Conservation (phyloP, 1,140 invertebrate species). For the Ephestia elutella region DNA sequence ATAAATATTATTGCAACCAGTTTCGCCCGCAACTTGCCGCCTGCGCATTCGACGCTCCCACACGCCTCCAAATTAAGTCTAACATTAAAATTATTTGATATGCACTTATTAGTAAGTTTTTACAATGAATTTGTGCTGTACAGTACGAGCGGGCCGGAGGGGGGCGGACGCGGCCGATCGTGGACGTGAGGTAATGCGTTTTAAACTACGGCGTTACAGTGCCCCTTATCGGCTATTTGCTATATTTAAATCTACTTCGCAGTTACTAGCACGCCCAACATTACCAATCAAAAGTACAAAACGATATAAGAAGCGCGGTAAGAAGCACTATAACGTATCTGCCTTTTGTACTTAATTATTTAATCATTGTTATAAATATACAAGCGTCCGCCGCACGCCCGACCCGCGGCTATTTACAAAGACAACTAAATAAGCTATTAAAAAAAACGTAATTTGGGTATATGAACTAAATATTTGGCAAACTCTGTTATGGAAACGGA, state of each 20-base stretch:
- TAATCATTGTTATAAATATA: constrained; percentile 21
- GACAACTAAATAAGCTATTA: constrained; percentile 41
- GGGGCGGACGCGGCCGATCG: constrained; percentile 22
- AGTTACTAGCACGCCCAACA: not conserved
- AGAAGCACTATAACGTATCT: constrained; percentile 9
- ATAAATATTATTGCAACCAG: constrained; percentile 19
- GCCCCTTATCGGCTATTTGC: constrained; percentile 13
- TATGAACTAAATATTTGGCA: constrained; percentile 61
- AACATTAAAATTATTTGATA: constrained; percentile 69
- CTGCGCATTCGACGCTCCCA: constrained; percentile 16
- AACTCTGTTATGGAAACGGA: constrained; percentile 28
- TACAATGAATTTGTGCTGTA: constrained; percentile 72
- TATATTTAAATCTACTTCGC: not conserved
- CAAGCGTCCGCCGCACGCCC: constrained; percentile 23
- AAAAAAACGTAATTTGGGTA: constrained; percentile 30
- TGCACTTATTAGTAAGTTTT: constrained; percentile 66
- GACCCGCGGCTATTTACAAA: constrained; percentile 54
- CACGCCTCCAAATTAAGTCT: constrained; percentile 47
- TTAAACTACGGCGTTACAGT: constrained; percentile 30
- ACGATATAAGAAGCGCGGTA: not conserved
- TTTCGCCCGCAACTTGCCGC: constrained; percentile 19
- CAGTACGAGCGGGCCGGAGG: constrained; percentile 36
- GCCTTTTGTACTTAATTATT: constrained; percentile 40
- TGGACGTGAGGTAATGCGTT: constrained; percentile 23
- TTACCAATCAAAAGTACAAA: not conserved